Evolutionary conservation across 2,113 vertebrate species (phyloP), one percentile per base, ranked within the genome.

Genomic region (Gadus macrocephalus): DNA sequence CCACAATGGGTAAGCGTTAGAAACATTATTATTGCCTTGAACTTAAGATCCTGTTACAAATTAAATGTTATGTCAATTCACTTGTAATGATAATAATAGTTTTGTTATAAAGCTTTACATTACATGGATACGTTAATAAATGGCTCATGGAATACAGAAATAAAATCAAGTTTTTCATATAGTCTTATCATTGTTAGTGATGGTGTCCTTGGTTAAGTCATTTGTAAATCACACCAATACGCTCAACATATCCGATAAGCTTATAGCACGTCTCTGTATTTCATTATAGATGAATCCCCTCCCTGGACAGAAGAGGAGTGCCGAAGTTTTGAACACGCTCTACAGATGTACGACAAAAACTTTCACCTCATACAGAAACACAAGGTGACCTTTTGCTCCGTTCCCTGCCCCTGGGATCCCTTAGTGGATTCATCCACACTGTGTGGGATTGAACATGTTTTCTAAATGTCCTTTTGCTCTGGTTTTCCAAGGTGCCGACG

Each of bases 311-410:
- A 99, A 83, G 97, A 99, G 66, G 97, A 99, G 82, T 99, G 97
- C 86, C 94, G 95, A 82, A 97, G 92, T 77, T 99, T 99, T 92
- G 97, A 99, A 88, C 92, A 97, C 14, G 97, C 94, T 28, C 96
- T 99, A 82, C 93, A 94, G 85, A 93, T 98, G 72, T 98, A 97
- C 81, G 97, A 98, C 73, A 99, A 99, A 84, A 98, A 98, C 75
- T 99, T 99, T 70, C 94, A 98, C 90, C 95, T 97, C 78, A 98
- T 99, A 89, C 97, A 99, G 90, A 98, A 96, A 92, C 95, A 98
- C 81, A 99, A 99, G 95, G 97, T 96, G 77, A 90, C 81, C 83
- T 16, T 80, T 25, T 49, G 42, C 9, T 66, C 70, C 8, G 59
- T 67, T 1, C 15, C 20, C 49, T 25, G 11, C 42, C 42, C 8